Evolutionary conservation across 2,113 vertebrate species (phyloP).

Genomic region (Carettochelys insculpta): DNA sequence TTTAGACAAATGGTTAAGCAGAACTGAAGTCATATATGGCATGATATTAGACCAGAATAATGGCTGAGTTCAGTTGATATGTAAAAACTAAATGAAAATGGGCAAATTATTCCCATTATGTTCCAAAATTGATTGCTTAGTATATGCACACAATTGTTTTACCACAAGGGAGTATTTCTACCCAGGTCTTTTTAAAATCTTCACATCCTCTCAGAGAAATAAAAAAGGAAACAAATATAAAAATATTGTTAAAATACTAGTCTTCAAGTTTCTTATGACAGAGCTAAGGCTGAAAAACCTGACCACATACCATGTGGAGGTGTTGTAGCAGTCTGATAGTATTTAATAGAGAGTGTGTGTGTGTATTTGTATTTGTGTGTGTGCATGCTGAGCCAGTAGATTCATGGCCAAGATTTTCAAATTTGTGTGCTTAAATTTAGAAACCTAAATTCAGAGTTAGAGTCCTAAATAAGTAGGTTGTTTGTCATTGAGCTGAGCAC

Average conservation of each 20-base stretch:
- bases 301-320: neutral
- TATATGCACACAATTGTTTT: neutral
- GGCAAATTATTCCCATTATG: neutral
- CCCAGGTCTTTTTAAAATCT: neutral
- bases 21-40: conserved; percentile 11
- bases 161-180: neutral
- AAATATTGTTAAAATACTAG: neutral
- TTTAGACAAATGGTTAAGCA: conserved; percentile 18
- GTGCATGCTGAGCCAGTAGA: neutral
- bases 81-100: conserved; percentile 27
- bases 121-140: neutral
- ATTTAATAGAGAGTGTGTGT: too few relatives aligned
- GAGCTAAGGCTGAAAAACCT: neutral
- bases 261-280: neutral
- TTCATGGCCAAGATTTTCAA: neutral
- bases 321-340: too few relatives aligned
- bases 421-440: neutral
- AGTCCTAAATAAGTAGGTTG: neutral
- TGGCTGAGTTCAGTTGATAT: neutral
- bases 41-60: neutral
- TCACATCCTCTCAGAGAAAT: neutral
- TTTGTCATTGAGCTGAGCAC: neutral
- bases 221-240: neutral
- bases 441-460: neutral
- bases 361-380: neutral